phyloP scores from a whole-genome alignment of 1,140 invertebrate species.

The Zaprionus taronus region DNA sequence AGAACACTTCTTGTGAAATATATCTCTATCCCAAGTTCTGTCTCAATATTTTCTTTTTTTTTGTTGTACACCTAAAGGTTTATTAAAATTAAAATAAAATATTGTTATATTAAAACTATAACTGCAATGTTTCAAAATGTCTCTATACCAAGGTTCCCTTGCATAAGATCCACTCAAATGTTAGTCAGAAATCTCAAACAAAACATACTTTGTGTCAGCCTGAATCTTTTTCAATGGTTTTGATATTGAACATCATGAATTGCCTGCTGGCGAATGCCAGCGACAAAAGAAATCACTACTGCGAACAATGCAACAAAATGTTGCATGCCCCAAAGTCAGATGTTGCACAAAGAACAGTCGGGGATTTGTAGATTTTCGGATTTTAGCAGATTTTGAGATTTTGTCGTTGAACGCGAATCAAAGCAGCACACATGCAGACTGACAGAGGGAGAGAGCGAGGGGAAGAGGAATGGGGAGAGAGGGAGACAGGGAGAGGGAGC shows the following conservation, averaged over 20 bases:
- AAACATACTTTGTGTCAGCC: too few species aligned
- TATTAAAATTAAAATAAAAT: too few species aligned
- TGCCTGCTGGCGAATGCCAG: neutral
- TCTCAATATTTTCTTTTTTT: too few species aligned
- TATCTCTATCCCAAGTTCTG: too few species aligned
- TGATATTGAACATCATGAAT: neutral
- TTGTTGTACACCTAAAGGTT: too few species aligned
- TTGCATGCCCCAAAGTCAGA: conserved; percentile 59
- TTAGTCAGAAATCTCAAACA: too few species aligned
- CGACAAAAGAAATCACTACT: neutral
- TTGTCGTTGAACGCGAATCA: conserved; percentile 45
- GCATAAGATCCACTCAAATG: too few species aligned
- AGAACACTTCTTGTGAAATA: too few species aligned
- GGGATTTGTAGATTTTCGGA: conserved; percentile 51
- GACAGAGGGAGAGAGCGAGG: neutral
- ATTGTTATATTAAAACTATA: too few species aligned
- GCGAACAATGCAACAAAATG: conserved; percentile 49
- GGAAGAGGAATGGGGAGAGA: neutral
- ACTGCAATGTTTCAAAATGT: too few species aligned
- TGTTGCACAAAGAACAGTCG: conserved; percentile 52
- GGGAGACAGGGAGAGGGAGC: neutral
- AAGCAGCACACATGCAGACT: conserved; percentile 14
- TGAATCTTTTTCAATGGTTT: too few species aligned
- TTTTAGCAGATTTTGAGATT: conserved; percentile 37
- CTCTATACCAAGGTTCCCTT: too few species aligned